These are phyloP conservation scores for Leptoteleia sp. DNA, from an alignment of 1,140 invertebrate genomes.

Conservation along the genomic window DNA sequence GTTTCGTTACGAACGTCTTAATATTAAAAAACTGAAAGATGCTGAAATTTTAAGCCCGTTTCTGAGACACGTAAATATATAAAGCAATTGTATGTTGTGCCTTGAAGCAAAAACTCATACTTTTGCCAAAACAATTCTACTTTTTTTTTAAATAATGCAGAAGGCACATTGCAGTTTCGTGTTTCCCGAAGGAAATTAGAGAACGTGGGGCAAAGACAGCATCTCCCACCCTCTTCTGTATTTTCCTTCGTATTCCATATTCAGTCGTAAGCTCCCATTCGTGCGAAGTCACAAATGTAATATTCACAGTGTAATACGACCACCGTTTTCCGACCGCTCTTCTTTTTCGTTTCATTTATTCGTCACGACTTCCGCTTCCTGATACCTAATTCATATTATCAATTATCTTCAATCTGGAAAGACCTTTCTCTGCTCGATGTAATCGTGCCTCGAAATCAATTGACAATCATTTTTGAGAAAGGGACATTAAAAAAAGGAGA, in stretches of 20 bases:
- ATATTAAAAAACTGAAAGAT: too few relatives aligned
- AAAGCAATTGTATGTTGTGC: constrained; percentile 22
- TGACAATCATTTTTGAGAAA: constrained; percentile 4
- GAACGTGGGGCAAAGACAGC: constrained; percentile 71
- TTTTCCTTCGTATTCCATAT: constrained; percentile 57
- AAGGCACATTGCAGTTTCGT: constrained; percentile 70
- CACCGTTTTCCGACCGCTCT: constrained; percentile 43
- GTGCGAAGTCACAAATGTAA: constrained; percentile 78
- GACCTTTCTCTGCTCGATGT: not conserved
- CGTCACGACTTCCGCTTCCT: constrained; percentile 19
- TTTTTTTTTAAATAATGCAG: constrained; percentile 71
- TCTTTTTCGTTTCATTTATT: constrained; percentile 21
- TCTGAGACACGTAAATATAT: not conserved
- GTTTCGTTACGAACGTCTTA: too few relatives aligned
- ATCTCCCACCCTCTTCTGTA: constrained; percentile 40
- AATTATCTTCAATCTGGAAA: constrained; percentile 4
- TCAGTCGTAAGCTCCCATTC: constrained; percentile 51
- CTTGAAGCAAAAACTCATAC: constrained; percentile 51
- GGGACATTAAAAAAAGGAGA: constrained; percentile 30
- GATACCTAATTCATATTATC: constrained; percentile 13
- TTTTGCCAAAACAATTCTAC: constrained; percentile 67
- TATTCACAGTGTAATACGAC: constrained; percentile 79
- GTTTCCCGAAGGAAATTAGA: constrained; percentile 82
- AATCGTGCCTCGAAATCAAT: constrained; percentile 26
- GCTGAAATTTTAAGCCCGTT: too few relatives aligned